Evolutionary conservation across 2,888 invertebrate genomes (phyloP), one percentile per base, ranked within the genome.

Genomic region (Autographa gamma): DNA sequence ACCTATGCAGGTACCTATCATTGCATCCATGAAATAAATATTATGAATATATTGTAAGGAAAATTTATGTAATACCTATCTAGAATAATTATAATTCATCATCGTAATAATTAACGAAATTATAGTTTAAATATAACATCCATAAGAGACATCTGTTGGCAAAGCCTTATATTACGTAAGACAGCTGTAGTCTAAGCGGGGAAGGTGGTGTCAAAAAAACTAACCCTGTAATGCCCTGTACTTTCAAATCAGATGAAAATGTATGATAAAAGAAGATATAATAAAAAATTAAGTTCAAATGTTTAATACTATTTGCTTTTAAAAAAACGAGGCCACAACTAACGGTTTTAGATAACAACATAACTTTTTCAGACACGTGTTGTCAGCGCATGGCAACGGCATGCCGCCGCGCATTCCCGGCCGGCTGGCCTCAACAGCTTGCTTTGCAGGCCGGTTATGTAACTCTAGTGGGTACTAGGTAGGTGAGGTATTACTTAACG

Each of bases 401-500:
- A 13, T 25, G 54, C 14, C 32, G 43, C 69, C 60, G 67, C 78
- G 60, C 75, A 73, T 81, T 76, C 63, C 75, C 80, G 63, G 61
- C 74, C 66, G 60, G 78, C 61, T 66, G 54, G 77, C 76, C 82
- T 74, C 76, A 78, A 64, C 68, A 73, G 79, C 81, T 79, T 79
- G 73, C 66, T 48, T 74, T 32, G 71, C 71, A 76, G 63, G 73
- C 60, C 71, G 76, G 66, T 85, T 85, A 85, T 79, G 80, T 79
- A 82, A 85, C 71, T 59, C 64, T 69, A 73, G 61, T 72, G 61
- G 67, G 77, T 80, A 84, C 76, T 82, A 71, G 67, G 72, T 80
- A 76, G 76, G 73, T 76, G 78, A 69, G 77, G 73, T 79, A 77
- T 86, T 85, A 80, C 85, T 80, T 86, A 86, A 85, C 76, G 66